phyloP scores from a whole-genome alignment of 2,113 vertebrate genomes.

The Cepphus grylle region DNA sequence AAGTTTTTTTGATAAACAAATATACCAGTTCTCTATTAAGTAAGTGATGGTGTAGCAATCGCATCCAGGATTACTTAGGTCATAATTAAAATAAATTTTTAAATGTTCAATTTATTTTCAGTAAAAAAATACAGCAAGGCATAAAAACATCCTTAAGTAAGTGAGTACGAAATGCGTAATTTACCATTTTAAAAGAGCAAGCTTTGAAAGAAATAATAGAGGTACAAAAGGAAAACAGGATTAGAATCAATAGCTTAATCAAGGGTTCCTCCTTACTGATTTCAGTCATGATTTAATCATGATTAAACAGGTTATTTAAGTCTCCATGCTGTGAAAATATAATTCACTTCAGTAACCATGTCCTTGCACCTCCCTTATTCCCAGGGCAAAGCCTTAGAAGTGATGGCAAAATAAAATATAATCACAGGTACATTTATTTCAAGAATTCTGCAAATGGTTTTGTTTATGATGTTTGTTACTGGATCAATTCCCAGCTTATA shows the following conservation, averaged over 20 bases:
- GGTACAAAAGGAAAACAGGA: background rate
- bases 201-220: background rate
- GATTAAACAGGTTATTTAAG: constrained; percentile 5
- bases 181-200: background rate
- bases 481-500: background rate
- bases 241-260: constrained; percentile 40
- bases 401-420: background rate
- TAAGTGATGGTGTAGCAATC: background rate
- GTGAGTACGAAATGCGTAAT: background rate
- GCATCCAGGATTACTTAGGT: background rate
- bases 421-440: background rate
- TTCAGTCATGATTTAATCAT: constrained; percentile 13
- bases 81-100: background rate
- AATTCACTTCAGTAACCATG: background rate
- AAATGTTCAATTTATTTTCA: background rate
- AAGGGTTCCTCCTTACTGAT: background rate
- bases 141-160: background rate
- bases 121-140: background rate
- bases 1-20: background rate
- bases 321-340: background rate
- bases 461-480: background rate
- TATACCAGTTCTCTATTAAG: background rate
- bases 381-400: background rate
- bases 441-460: background rate
- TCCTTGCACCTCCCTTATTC: background rate